Evolutionary conservation across 2,797 vertebrate genomes (phyloP), one percentile per base, ranked within the genome.

Genomic region (Syngnathus acus): DNA sequence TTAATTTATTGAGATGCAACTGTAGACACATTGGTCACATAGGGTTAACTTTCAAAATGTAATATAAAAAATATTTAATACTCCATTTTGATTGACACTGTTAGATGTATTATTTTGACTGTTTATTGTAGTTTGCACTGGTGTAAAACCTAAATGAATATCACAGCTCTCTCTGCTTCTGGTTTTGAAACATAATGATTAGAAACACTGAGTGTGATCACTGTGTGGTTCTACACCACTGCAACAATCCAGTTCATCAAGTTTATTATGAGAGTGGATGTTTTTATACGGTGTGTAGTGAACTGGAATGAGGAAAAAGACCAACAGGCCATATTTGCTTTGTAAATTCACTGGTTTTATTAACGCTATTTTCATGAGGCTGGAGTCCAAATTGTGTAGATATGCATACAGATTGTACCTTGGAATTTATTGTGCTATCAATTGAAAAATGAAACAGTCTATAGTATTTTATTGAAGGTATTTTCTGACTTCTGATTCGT

Each of bases 331-430:
- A 0, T 14, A 53, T 9, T 1, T 0, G 13, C 62, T 72, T 71
- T 2, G 1, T 23, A 68, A 3, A 26, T 74, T 65, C 58, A 58
- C 32, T 64, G 59, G n/a, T 65, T 79, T 77, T 71, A 77, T 67
- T 72, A 53, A 65, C 39, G 62, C 65, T 38, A 32, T 55, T 55
- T 32, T 26, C 53, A 54, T 55, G 2, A 21, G 39, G 59, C n/a
- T 61, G 9, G 42, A 40, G 38, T 42, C 59, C 59, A 61, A 42
- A 61, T 40, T 61, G 39, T 38, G 17, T 38, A 58, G 26, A 40
- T 61, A 61, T 61, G 38, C 40, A 61, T 42, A 42, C 59, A 21
- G 10, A 61, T 6, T 6, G 59, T 61, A 61, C 39, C 59, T 40
- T 9, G 21, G 43, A 40, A 21, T 61, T 61, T 17, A 48, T 48